Conservation (phyloP, 35 echinoderm and acorn worm genomes). For the Ptychodera flava region DNA sequence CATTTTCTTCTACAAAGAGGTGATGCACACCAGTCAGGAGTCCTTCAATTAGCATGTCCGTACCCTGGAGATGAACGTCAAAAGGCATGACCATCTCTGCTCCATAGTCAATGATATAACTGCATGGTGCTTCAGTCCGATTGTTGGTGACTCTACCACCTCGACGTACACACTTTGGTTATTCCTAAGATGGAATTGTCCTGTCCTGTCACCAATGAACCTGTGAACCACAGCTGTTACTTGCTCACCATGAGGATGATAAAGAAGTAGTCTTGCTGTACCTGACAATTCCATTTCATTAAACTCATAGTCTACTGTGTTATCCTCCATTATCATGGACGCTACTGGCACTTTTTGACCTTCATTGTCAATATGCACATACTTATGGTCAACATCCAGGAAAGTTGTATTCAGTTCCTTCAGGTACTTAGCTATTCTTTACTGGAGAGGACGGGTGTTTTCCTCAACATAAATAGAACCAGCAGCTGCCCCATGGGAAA, state of each 20-base stretch:
- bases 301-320: constrained; percentile 57
- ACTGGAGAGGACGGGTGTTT: constrained; percentile 67
- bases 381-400: constrained; percentile 78
- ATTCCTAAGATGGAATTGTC: constrained; percentile 69
- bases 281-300: constrained; percentile 84
- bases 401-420: constrained; percentile 63
- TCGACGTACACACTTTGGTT: constrained; percentile 71
- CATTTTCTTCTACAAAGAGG: constrained; percentile 64
- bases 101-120: constrained; percentile 70
- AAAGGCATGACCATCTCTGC: constrained; percentile 75
- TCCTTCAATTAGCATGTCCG: constrained; percentile 62
- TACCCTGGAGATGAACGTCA: constrained; percentile 83
- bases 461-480: constrained; percentile 81
- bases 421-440: constrained; percentile 69
- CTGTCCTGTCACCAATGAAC: constrained; percentile 83
- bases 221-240: constrained; percentile 67
- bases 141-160: constrained; percentile 76
- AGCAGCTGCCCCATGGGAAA: constrained; percentile 66
- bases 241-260: constrained; percentile 38
- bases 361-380: constrained; percentile 82
- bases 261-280: constrained; percentile 54
- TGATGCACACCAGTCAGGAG: constrained; percentile 76
- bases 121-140: constrained; percentile 82
- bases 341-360: constrained; percentile 59
- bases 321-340: constrained; percentile 64